These are phyloP conservation scores for Tillus elongatus DNA, from an alignment of 2,888 invertebrate species.

Conservation along the genomic window DNA sequence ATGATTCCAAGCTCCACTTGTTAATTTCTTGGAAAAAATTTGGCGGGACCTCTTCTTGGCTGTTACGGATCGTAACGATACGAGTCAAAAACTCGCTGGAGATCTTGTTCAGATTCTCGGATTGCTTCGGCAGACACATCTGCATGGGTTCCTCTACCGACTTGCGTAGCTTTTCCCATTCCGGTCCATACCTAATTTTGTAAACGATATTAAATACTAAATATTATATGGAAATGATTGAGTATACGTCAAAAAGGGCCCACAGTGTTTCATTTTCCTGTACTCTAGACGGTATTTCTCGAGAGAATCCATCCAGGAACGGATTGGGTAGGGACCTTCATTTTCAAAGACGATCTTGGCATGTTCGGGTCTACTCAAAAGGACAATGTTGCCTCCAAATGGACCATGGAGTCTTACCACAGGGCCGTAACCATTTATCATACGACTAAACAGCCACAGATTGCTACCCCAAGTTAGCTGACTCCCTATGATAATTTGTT, in stretches of 20 bases:
- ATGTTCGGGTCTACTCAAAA: constrained; percentile 56
- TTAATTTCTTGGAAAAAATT: constrained; percentile 51
- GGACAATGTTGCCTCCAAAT: constrained; percentile 53
- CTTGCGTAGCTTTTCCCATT: constrained; percentile 51
- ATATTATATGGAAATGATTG: too few relatives aligned
- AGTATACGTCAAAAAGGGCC: constrained; percentile 53
- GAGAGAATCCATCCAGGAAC: constrained; percentile 55
- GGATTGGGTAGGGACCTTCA: constrained; percentile 51
- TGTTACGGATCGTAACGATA: constrained; percentile 48
- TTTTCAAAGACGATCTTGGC: constrained; percentile 52
- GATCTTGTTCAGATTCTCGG: constrained; percentile 36
- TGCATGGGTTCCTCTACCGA: constrained; percentile 45
- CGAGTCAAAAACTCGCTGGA: constrained; percentile 42
- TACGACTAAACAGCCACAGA: constrained; percentile 39
- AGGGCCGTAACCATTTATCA: constrained; percentile 52
- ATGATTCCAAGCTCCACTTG: constrained; percentile 63
- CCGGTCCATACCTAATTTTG: constrained; percentile 47
- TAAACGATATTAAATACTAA: neutral
- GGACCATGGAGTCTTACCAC: constrained; percentile 58
- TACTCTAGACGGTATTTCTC: constrained; percentile 54
- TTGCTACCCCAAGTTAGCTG: constrained; percentile 43
- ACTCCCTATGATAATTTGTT: constrained; percentile 34
- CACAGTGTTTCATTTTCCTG: constrained; percentile 47
- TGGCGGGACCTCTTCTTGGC: constrained; percentile 53
- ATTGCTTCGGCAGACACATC: constrained; percentile 38